Conservation (phyloP, 2,113 vertebrate genomes). For the Cynocephalus volans region DNA sequence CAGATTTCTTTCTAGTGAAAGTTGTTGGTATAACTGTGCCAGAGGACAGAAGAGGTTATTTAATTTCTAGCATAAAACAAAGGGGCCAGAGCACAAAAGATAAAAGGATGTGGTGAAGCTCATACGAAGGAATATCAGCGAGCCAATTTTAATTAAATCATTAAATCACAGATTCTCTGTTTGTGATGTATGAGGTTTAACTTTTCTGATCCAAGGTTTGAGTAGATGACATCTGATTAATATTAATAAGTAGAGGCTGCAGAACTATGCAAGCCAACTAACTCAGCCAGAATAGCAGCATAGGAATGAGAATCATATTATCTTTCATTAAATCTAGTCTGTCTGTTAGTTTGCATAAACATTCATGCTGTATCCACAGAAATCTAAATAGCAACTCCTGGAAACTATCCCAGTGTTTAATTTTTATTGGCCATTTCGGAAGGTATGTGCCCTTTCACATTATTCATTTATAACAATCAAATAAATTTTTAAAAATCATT, state of each 20-base stretch:
- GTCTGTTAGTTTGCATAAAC: background rate
- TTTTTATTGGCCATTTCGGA: conserved; percentile 26
- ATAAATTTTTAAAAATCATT: background rate
- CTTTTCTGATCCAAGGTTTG: background rate
- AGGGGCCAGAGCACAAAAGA: background rate
- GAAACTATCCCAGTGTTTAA: background rate
- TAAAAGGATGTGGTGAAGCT: background rate
- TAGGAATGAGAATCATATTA: background rate
- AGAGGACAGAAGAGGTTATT: background rate
- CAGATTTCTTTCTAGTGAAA: background rate
- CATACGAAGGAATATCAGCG: background rate
- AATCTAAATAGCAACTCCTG: background rate
- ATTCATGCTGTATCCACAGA: background rate
- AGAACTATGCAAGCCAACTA: background rate
- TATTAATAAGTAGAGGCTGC: background rate
- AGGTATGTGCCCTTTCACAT: background rate
- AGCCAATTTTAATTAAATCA: background rate
- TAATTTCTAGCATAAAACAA: background rate
- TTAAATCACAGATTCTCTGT: background rate
- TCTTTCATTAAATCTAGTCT: background rate
- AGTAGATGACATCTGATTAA: background rate
- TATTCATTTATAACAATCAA: conserved; percentile 23
- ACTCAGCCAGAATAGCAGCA: background rate
- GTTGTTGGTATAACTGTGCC: background rate
- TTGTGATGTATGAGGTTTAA: background rate